Evolutionary conservation across 1,140 invertebrate genomes (phyloP).

Genomic region (Meloidogyne floridensis): DNA sequence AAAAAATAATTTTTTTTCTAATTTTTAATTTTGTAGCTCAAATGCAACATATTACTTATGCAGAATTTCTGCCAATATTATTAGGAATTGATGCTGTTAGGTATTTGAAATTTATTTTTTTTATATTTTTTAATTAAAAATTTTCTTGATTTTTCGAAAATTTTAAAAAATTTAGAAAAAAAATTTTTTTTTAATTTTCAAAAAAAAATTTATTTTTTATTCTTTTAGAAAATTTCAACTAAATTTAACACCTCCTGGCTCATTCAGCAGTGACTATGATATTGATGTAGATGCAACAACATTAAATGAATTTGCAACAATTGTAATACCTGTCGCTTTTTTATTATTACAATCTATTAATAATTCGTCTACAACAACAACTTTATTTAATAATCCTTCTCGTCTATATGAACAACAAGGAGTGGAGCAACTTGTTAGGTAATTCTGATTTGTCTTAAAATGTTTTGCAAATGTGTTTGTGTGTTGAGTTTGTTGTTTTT

Average conservation of each 20-base stretch:
- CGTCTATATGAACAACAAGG: constrained; percentile 38
- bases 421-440: constrained; percentile 46
- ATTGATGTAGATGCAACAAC: constrained; percentile 47
- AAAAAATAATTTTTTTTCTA: constrained; percentile 43
- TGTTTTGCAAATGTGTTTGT: too few relatives aligned
- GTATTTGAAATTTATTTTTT: constrained; percentile 21
- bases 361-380: not conserved
- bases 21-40: constrained; percentile 64
- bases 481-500: too few relatives aligned
- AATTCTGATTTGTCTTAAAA: too few relatives aligned
- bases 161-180: too few relatives aligned
- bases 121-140: not conserved
- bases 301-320: constrained; percentile 54
- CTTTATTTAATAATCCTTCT: constrained; percentile 55
- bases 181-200: not conserved
- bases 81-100: constrained; percentile 57
- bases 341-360: constrained; percentile 32
- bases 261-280: constrained; percentile 49
- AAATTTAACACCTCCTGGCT: constrained; percentile 29
- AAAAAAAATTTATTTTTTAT: not conserved
- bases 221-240: constrained; percentile 47
- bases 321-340: constrained; percentile 47
- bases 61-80: constrained; percentile 66
- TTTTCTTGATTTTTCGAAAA: too few relatives aligned
- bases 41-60: constrained; percentile 64